Percentiles rank a stretch among this genome's conserved stretches.
These are phyloP conservation scores for Drosophila jambulina DNA, from an alignment of 1,140 invertebrate genomes.

Conservation along the genomic window DNA sequence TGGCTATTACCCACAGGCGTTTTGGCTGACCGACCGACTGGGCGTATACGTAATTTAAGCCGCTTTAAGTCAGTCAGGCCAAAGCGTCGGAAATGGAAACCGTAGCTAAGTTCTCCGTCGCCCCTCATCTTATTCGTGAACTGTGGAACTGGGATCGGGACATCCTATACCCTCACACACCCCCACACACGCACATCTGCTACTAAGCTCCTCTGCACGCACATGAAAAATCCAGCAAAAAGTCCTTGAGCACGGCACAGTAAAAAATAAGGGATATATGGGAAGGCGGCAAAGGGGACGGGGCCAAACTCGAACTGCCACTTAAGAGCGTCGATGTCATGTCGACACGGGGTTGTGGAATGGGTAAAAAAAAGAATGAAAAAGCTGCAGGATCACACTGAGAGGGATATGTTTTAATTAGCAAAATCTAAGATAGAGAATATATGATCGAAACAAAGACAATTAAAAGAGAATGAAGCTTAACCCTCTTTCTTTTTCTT, in stretches of 20 bases:
- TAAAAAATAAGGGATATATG: conserved; percentile 33
- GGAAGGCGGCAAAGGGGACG: conserved; percentile 14
- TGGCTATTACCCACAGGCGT: conserved; percentile 60
- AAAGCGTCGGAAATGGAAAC: conserved; percentile 52
- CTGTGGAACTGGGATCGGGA: not conserved
- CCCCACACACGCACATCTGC: conserved; percentile 39
- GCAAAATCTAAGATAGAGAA: not conserved
- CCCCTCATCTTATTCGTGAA: conserved; percentile 11
- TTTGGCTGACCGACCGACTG: conserved; percentile 32
- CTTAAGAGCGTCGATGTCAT: conserved; percentile 79
- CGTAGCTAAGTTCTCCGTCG: conserved; percentile 55
- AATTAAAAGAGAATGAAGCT: too few relatives aligned
- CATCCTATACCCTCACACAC: conserved; percentile 1
- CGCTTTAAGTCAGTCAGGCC: conserved; percentile 61
- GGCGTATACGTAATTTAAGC: conserved; percentile 79
- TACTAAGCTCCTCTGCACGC: conserved; percentile 72
- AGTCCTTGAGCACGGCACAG: conserved; percentile 73
- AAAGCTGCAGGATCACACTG: conserved; percentile 18
- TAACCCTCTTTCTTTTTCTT: too few relatives aligned
- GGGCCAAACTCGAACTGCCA: conserved; percentile 59
- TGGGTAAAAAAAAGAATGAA: conserved; percentile 15
- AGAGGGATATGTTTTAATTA: not conserved
- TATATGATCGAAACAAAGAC: not conserved
- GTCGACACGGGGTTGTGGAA: conserved; percentile 40
- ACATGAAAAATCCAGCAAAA: conserved; percentile 73